Conservation (phyloP, 2,888 invertebrate species). For the Tiliacea aurago region DNA sequence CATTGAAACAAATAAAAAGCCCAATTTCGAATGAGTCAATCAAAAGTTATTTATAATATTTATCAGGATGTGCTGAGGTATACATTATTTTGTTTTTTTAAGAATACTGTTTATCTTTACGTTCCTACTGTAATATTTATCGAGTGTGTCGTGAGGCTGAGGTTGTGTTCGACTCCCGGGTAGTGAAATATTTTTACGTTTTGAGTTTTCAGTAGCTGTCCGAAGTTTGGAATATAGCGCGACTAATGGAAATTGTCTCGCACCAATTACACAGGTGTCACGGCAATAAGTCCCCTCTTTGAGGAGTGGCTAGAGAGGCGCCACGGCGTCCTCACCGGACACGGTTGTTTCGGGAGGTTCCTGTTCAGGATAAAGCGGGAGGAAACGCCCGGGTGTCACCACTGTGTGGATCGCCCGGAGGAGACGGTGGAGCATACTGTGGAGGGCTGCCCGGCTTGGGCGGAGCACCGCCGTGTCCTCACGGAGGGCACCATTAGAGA, state of each 20-base stretch:
- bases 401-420: too few species aligned
- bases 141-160: not conserved
- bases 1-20: not conserved
- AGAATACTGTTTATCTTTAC: not conserved
- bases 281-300: too few species aligned
- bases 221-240: not conserved
- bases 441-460: too few species aligned
- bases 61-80: not conserved
- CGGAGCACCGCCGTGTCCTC: too few species aligned
- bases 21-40: not conserved
- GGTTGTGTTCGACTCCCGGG: not conserved
- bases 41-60: not conserved
- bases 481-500: too few species aligned
- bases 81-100: not conserved
- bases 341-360: too few species aligned
- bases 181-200: not conserved
- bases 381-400: too few species aligned
- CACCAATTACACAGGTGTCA: not conserved
- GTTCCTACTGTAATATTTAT: not conserved
- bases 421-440: too few species aligned
- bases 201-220: not conserved
- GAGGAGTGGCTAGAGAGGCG: too few species aligned
- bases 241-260: not conserved
- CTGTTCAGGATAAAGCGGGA: too few species aligned
- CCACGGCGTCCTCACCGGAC: too few species aligned